These are phyloP conservation scores for Coreoperca whiteheadi DNA, from an alignment of 2,113 vertebrate genomes.

Conservation along the genomic window DNA sequence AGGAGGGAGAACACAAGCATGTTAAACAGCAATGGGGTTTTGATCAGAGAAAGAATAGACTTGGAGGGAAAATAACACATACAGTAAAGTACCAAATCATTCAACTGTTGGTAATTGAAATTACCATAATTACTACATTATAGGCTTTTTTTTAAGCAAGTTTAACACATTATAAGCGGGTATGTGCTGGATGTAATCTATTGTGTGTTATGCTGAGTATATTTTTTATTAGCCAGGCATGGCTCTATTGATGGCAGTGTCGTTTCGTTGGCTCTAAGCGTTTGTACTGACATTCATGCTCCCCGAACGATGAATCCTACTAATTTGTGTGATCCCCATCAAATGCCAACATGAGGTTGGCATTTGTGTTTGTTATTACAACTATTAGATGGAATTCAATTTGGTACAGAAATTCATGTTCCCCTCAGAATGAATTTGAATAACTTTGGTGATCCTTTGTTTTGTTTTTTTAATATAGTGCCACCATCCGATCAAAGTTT, in stretches of 20 bases:
- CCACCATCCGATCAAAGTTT: background rate
- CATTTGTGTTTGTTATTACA: conserved; percentile 9
- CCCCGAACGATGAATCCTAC: background rate
- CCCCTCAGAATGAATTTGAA: conserved; percentile 3
- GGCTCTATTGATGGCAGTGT: background rate
- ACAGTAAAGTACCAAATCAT: conserved; percentile 4
- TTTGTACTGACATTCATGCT: background rate
- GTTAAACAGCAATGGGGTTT: conserved; percentile 26
- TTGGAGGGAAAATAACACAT: background rate
- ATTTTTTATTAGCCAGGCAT: background rate
- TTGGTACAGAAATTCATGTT: background rate
- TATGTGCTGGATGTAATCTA: background rate
- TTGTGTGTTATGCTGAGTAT: background rate
- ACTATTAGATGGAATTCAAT: conserved; percentile 10
- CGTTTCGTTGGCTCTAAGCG: background rate
- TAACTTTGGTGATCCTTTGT: background rate
- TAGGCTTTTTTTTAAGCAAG: background rate
- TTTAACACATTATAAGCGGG: background rate
- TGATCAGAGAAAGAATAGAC: conserved; percentile 23
- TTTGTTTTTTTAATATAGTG: background rate
- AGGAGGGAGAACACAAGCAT: conserved; percentile 37
- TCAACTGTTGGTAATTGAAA: conserved; percentile 2
- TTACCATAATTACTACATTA: conserved; percentile 4
- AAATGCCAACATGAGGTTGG: background rate
- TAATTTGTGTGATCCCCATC: background rate